These are phyloP conservation scores for Cenopis cana DNA, from an alignment of 2,888 invertebrate genomes.

Conservation along the genomic window DNA sequence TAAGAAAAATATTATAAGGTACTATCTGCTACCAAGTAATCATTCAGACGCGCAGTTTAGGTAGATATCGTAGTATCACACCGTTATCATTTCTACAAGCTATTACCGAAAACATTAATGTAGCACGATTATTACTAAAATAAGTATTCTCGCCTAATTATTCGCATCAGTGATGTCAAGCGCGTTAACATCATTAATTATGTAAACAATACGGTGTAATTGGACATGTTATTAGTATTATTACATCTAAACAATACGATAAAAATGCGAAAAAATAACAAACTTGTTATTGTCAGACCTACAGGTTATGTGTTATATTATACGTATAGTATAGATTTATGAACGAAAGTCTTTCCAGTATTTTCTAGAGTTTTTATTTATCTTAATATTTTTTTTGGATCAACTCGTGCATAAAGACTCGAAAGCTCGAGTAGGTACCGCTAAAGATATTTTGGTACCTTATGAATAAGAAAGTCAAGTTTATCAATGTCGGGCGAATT, in stretches of 20 bases:
- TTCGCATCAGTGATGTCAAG: slow-evolving; percentile 26
- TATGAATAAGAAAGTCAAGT: neutral
- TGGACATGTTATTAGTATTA: neutral
- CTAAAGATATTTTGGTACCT: no score
- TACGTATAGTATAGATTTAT: neutral
- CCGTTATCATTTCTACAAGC: slow-evolving; percentile 6
- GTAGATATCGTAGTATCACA: neutral
- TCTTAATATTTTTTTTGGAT: neutral
- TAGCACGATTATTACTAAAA: slow-evolving; percentile 22
- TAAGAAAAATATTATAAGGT: no score
- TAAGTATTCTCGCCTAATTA: slow-evolving; percentile 16
- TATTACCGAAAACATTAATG: slow-evolving; percentile 2
- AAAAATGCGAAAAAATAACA: slow-evolving; percentile 5
- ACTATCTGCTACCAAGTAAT: slow-evolving; percentile 27
- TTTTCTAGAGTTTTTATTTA: neutral
- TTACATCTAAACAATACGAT: neutral
- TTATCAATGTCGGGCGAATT: neutral
- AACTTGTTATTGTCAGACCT: neutral
- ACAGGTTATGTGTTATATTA: neutral
- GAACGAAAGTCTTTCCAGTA: neutral
- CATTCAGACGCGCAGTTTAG: neutral
- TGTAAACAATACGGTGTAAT: slow-evolving; percentile 30
- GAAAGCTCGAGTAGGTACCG: no score
- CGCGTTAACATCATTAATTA: slow-evolving; percentile 37
- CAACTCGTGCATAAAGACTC: neutral